These are phyloP conservation scores for Onchidella celtica DNA, from an alignment of 2,888 invertebrate species.

Conservation along the genomic window DNA sequence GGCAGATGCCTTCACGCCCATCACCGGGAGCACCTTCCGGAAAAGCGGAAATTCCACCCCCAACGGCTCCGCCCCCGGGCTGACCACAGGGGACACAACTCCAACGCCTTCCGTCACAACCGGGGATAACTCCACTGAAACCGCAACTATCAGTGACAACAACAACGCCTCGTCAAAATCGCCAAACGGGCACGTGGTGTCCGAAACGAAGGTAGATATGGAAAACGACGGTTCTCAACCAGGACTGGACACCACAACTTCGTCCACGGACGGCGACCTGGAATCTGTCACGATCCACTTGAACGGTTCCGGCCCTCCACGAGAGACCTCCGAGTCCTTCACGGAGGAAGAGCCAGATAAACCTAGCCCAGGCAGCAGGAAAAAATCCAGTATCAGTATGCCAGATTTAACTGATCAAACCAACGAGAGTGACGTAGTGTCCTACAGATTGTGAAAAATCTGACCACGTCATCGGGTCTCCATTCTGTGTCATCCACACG, in stretches of 20 bases:
- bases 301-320: conserved; percentile 25
- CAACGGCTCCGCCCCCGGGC: background rate
- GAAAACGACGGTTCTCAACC: background rate
- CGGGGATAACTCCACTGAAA: background rate
- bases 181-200: background rate
- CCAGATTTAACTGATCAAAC: conserved; percentile 19
- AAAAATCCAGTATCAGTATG: conserved; percentile 16
- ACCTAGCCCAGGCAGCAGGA: background rate
- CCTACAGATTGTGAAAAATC: conserved; percentile 27
- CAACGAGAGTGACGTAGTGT: conserved; percentile 27
- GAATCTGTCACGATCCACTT: conserved; percentile 32
- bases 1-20: conserved; percentile 52
- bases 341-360: background rate
- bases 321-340: background rate
- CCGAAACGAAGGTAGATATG: no score
- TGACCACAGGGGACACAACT: background rate
- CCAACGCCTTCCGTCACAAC: background rate
- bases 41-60: background rate
- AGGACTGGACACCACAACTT: background rate
- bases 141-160: conserved; percentile 1
- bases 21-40: conserved; percentile 45
- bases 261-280: background rate
- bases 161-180: background rate
- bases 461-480: conserved; percentile 10
- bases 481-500: background rate